phyloP scores from a whole-genome alignment of 2,888 invertebrate species.

The Aphidoletes aphidimyza region DNA sequence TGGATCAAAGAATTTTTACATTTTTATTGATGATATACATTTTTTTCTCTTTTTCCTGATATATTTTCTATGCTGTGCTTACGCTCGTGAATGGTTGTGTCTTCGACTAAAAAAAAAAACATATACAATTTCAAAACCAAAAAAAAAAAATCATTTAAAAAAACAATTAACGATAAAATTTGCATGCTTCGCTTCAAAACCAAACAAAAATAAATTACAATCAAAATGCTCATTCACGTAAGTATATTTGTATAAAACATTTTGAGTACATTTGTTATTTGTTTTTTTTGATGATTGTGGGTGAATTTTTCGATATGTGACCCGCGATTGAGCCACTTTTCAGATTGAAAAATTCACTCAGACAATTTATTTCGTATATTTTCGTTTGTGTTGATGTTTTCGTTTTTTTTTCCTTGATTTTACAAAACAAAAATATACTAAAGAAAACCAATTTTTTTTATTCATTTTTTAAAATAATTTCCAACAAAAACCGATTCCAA shows the following conservation, averaged over 20 bases:
- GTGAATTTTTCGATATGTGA: background rate
- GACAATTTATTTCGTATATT: too few relatives aligned
- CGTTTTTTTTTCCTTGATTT: too few relatives aligned
- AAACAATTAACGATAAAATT: constrained; percentile 56
- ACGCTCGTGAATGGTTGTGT: constrained; percentile 84
- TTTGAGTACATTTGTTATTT: background rate
- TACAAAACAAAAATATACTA: too few relatives aligned
- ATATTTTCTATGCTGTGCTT: constrained; percentile 85
- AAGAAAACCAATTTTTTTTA: too few relatives aligned
- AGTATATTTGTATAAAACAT: constrained; percentile 68
- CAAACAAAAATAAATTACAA: constrained; percentile 68
- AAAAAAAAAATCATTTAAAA: constrained; percentile 55
- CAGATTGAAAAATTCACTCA: background rate
- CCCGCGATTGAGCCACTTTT: background rate
- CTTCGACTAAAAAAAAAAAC: constrained; percentile 71
- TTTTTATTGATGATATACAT: constrained; percentile 68
- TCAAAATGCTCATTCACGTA: constrained; percentile 78
- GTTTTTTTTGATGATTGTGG: background rate
- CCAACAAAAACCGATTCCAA: too few relatives aligned
- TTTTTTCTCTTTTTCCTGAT: constrained; percentile 78
- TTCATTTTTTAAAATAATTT: too few relatives aligned
- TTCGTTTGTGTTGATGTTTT: too few relatives aligned
- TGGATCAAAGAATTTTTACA: constrained; percentile 18
- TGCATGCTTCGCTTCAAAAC: constrained; percentile 58
- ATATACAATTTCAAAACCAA: too few relatives aligned